Evolutionary conservation across 2,113 vertebrate genomes (phyloP).

Genomic region (Archilochus colubris): DNA sequence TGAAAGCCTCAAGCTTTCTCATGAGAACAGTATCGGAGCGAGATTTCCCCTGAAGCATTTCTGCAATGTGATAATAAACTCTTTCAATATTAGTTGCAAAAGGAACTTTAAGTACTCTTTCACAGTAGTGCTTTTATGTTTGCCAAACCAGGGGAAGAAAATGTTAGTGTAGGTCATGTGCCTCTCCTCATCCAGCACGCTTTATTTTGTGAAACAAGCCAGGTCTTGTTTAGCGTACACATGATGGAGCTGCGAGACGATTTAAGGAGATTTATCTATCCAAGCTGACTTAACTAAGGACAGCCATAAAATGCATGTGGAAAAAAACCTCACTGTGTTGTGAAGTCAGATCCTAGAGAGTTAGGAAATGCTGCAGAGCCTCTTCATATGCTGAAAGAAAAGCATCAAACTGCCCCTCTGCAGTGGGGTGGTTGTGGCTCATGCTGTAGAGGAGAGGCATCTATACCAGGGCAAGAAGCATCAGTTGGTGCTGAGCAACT

Average conservation of each 20-base stretch:
- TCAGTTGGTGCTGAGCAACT: neutral
- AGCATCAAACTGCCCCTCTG: accelerated
- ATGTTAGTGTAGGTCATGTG: constrained; percentile 4
- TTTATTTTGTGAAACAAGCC: constrained; percentile 46
- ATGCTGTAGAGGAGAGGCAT: accelerated
- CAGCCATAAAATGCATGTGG: neutral
- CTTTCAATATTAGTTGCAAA: constrained; percentile 40
- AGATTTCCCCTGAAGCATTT: constrained; percentile 23
- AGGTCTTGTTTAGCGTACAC: constrained; percentile 20
- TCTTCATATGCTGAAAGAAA: neutral
- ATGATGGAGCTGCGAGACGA: neutral
- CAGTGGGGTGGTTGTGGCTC: neutral
- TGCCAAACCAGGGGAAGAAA: neutral
- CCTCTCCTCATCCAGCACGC: neutral
- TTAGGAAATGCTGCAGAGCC: neutral
- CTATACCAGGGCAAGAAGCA: neutral
- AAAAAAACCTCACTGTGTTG: neutral
- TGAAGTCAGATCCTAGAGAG: neutral
- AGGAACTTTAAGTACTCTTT: constrained; percentile 7
- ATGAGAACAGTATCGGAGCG: neutral
- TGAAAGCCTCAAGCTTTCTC: neutral
- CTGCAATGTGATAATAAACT: constrained; percentile 16
- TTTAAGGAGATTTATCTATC: neutral
- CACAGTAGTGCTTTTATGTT: constrained; percentile 23
- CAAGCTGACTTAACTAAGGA: neutral